phyloP scores from a whole-genome alignment of 2,888 invertebrate species.

The Harmothoe impar region DNA sequence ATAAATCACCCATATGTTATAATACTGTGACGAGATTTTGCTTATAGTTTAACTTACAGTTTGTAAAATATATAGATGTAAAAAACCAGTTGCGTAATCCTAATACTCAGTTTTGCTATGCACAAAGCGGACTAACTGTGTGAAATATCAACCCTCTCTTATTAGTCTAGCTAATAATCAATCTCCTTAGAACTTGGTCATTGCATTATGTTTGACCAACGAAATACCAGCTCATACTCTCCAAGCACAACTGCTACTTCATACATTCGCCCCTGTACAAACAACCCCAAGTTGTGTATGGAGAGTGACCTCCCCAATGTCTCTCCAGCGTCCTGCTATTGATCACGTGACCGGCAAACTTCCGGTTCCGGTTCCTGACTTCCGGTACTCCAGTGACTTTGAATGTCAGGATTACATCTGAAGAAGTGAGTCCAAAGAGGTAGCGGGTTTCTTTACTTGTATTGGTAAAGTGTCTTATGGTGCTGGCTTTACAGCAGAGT shows the following conservation, averaged over 20 bases:
- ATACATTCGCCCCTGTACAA: background rate
- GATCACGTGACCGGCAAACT: background rate
- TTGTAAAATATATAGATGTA: too few relatives aligned
- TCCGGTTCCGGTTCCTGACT: conserved; percentile 19
- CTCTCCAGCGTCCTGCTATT: background rate
- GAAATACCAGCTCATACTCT: background rate
- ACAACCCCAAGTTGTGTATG: background rate
- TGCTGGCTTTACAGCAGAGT: too few relatives aligned
- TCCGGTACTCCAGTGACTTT: conserved; percentile 4
- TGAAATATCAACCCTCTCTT: too few relatives aligned
- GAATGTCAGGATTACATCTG: background rate
- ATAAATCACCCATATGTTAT: too few relatives aligned
- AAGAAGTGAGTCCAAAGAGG: background rate
- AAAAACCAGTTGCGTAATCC: too few relatives aligned
- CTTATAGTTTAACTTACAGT: too few relatives aligned
- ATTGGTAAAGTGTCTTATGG: too few relatives aligned
- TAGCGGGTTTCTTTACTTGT: background rate
- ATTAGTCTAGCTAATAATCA: background rate
- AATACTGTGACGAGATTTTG: too few relatives aligned
- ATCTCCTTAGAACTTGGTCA: background rate
- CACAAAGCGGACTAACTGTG: too few relatives aligned
- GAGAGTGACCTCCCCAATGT: background rate
- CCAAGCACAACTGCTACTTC: background rate
- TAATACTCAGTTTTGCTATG: too few relatives aligned
- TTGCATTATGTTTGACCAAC: background rate